Percentiles rank a stretch among this genome's conserved stretches.
phyloP scores from a whole-genome alignment of 2,888 invertebrate species.

The Drosophila neotestacea region DNA sequence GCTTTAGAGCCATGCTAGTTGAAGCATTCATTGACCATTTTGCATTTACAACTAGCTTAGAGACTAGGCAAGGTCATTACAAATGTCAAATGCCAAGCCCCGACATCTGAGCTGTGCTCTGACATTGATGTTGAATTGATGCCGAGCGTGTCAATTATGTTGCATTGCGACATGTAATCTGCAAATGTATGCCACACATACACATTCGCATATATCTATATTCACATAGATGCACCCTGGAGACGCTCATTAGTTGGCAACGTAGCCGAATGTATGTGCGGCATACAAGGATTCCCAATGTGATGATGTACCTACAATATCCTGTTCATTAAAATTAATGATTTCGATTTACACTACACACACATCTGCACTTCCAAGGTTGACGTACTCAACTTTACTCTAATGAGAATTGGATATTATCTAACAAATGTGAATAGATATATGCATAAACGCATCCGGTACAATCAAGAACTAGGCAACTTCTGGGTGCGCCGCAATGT shows the following conservation, averaged over 20 bases:
- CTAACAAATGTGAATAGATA: constrained; percentile 32
- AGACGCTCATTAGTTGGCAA: constrained; percentile 71
- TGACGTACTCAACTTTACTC: constrained; percentile 35
- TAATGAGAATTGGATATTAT: constrained; percentile 67
- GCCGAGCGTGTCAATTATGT: constrained; percentile 65
- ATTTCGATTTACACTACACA: constrained; percentile 56
- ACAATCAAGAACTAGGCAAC: constrained; percentile 9
- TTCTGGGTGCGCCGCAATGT: constrained; percentile 30
- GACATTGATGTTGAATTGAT: constrained; percentile 61
- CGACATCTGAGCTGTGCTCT: constrained; percentile 15
- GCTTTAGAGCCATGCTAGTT: constrained; percentile 1
- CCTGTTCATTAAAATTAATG: constrained; percentile 77
- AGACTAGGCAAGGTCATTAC: constrained; percentile 24
- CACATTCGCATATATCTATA: not conserved
- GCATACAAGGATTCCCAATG: constrained; percentile 47
- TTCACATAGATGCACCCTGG: constrained; percentile 45
- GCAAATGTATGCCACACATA: constrained; percentile 41
- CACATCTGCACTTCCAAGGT: constrained; percentile 40
- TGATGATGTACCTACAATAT: constrained; percentile 60
- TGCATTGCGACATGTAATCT: constrained; percentile 49
- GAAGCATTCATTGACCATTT: constrained; percentile 8
- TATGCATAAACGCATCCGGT: constrained; percentile 46
- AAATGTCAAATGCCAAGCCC: constrained; percentile 11
- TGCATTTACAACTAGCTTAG: constrained; percentile 15
- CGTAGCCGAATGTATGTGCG: constrained; percentile 22